Conservation (phyloP, 2,888 invertebrate species). For the Parnassius apollo region DNA sequence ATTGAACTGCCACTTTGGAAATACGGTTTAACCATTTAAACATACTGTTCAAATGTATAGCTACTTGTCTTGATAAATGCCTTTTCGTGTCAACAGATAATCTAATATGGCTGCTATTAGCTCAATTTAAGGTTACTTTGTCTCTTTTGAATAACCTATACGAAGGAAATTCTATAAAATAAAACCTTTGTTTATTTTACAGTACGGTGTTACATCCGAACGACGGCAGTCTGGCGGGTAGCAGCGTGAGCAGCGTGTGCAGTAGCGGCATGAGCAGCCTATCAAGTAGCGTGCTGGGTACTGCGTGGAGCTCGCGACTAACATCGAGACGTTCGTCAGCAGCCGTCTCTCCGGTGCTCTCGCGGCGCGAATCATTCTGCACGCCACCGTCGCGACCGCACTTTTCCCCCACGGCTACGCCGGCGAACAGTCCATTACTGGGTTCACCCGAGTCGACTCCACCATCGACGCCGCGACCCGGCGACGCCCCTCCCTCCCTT, state of each 20-base stretch:
- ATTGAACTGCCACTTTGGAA: too few relatives aligned
- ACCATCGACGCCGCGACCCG: slow-evolving; percentile 84
- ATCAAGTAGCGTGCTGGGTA: slow-evolving; percentile 69
- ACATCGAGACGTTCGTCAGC: slow-evolving; percentile 80
- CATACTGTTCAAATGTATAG: too few relatives aligned
- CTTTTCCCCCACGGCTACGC: slow-evolving; percentile 92
- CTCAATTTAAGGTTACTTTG: too few relatives aligned
- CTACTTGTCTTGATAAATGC: too few relatives aligned
- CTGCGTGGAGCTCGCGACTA: slow-evolving; percentile 84
- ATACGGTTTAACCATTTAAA: too few relatives aligned
- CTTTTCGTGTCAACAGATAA: too few relatives aligned
- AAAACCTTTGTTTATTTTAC: slow-evolving; percentile 31
- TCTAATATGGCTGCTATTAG: too few relatives aligned
- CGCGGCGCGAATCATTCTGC: slow-evolving; percentile 89
- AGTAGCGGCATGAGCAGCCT: slow-evolving; percentile 82
- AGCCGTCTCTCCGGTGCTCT: slow-evolving; percentile 79
- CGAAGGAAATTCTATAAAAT: too few relatives aligned
- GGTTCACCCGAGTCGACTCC: slow-evolving; percentile 81
- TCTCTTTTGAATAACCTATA: too few relatives aligned
- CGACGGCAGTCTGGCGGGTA: slow-evolving; percentile 88
- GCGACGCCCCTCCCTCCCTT: slow-evolving; percentile 71
- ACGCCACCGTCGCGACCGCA: slow-evolving; percentile 85
- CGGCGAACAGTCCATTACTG: slow-evolving; percentile 90
- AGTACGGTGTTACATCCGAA: slow-evolving; percentile 95
- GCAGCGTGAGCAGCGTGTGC: slow-evolving; percentile 82